Percentiles rank a stretch among this genome's conserved stretches.
phyloP scores from a whole-genome alignment of 2,888 invertebrate genomes.

The Protonemura montana region DNA sequence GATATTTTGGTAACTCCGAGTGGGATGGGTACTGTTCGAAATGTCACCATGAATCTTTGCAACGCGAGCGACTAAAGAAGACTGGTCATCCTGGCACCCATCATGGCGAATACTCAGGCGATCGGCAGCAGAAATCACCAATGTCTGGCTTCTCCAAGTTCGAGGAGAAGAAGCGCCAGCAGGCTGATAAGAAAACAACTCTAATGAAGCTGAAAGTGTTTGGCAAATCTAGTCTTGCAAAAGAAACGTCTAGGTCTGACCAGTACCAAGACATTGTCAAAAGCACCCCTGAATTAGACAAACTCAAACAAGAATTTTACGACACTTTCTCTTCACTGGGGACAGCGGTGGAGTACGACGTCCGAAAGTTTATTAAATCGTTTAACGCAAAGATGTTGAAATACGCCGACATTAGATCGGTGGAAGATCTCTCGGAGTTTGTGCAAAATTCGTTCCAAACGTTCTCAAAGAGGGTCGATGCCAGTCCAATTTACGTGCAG shows the following conservation, averaged over 20 bases:
- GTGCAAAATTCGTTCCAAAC: slow-evolving; percentile 91
- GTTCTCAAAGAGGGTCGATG: slow-evolving; percentile 76
- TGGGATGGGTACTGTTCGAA: slow-evolving; percentile 98
- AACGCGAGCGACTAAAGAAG: slow-evolving; percentile 61
- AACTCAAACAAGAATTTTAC: slow-evolving; percentile 59
- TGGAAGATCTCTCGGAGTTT: slow-evolving; percentile 88
- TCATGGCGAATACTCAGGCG: slow-evolving; percentile 45
- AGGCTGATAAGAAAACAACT: slow-evolving; percentile 80
- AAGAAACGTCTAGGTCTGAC: slow-evolving; percentile 55
- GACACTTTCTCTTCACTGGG: slow-evolving; percentile 60
- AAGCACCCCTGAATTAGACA: slow-evolving; percentile 55
- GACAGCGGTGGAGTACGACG: slow-evolving; percentile 65
- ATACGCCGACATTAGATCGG: slow-evolving; percentile 67
- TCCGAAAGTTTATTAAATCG: slow-evolving; percentile 72
- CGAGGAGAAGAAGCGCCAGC: slow-evolving; percentile 84
- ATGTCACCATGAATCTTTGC: slow-evolving; percentile 86
- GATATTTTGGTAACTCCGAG: slow-evolving; percentile 95
- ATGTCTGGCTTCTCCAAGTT: slow-evolving; percentile 77
- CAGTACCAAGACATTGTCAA: slow-evolving; percentile 51
- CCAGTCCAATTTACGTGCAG: slow-evolving; percentile 68
- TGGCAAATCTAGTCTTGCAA: slow-evolving; percentile 66
- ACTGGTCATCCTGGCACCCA: slow-evolving; percentile 37
- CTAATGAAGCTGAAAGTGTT: slow-evolving; percentile 67
- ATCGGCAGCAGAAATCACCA: slow-evolving; percentile 53
- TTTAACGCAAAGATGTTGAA: slow-evolving; percentile 71